Evolutionary conservation across 2,888 invertebrate species (phyloP).

Genomic region (Limnephilus rhombicus): DNA sequence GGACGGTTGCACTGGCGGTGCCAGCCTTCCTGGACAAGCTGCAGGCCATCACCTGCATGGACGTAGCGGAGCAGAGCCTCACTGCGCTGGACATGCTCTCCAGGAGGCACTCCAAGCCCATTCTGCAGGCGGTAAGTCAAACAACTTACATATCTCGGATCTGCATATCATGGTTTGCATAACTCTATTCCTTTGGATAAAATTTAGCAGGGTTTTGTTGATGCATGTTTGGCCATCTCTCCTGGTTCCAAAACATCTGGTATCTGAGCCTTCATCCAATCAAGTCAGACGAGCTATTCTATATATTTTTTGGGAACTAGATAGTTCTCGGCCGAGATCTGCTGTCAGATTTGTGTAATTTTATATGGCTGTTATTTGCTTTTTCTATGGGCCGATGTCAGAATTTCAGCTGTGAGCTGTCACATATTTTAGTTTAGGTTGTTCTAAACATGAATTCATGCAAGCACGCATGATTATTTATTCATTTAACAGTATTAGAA

Average conservation of each 20-base stretch:
- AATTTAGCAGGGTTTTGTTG: no score
- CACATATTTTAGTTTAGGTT: no score
- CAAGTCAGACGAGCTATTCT: no score
- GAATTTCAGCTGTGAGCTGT: no score
- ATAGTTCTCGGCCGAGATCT: no score
- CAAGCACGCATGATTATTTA: no score
- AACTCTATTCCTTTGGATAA: not conserved
- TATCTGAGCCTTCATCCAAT: not conserved
- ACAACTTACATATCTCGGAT: constrained; percentile 59
- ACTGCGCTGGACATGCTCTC: constrained; percentile 98
- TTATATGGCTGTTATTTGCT: no score
- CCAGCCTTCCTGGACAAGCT: constrained; percentile 98
- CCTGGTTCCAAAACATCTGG: not conserved
- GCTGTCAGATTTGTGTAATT: no score
- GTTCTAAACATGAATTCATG: no score
- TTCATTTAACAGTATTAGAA: no score
- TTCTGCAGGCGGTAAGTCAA: constrained; percentile 89
- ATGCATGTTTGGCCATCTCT: not conserved
- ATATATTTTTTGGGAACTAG: no score
- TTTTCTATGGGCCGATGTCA: no score
- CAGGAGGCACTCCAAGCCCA: constrained; percentile 96
- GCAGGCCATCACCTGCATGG: constrained; percentile 99
- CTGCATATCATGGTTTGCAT: not conserved
- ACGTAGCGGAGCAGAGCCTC: constrained; percentile 98
- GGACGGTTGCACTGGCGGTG: constrained; percentile 97